A percentile compares a stretch with the other conserved stretches of the same genome.
Conservation (phyloP, 2,797 vertebrate genomes). For the Gila robusta region DNA sequence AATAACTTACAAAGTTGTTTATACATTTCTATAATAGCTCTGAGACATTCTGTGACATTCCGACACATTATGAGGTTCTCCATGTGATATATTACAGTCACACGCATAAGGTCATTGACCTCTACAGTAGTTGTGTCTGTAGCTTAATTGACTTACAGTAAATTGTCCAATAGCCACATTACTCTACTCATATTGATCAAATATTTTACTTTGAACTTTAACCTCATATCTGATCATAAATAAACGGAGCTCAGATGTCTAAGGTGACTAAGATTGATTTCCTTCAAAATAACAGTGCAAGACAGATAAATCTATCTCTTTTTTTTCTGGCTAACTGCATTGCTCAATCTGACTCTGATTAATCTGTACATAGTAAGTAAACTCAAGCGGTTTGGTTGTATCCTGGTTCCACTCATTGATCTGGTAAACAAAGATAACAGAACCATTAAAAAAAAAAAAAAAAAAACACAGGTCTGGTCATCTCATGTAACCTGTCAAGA, state of each 20-base stretch:
- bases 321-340: conserved; percentile 43
- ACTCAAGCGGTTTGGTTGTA: conserved; percentile 26
- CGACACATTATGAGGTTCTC: neutral
- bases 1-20: neutral
- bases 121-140: neutral
- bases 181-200: conserved; percentile 3
- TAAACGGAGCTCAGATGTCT: conserved; percentile 49
- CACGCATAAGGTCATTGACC: neutral
- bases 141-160: conserved; percentile 9
- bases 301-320: conserved; percentile 29
- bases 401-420: conserved; percentile 37
- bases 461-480: neutral
- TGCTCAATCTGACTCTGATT: conserved; percentile 51
- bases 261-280: conserved; percentile 53
- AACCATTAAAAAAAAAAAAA: neutral
- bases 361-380: conserved; percentile 21
- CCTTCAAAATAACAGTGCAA: conserved; percentile 32
- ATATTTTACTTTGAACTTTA: conserved; percentile 54
- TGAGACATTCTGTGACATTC: neutral
- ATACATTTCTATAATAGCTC: neutral
- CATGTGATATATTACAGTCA: neutral
- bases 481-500: neutral
- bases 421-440: conserved; percentile 24
- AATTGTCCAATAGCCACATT: conserved; percentile 1
- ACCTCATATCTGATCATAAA: conserved; percentile 47